Evolutionary conservation across 1,140 invertebrate genomes (phyloP).

Genomic region (Musca vetustissima): DNA sequence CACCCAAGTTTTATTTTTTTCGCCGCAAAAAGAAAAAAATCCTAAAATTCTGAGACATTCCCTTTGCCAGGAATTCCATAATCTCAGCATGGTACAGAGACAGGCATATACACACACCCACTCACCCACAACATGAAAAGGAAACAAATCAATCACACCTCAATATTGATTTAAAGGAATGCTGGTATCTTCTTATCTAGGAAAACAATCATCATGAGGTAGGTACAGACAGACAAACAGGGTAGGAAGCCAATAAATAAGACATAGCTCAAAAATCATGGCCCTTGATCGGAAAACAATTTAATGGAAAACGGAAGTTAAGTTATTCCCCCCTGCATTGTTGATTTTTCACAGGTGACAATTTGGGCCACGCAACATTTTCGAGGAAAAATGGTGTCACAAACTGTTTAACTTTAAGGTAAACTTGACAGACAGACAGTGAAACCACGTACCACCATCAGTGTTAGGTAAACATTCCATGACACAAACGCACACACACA

Average conservation of each 20-base stretch:
- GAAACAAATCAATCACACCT: constrained; percentile 21
- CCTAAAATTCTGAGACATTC: too few relatives aligned
- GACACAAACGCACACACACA: too few relatives aligned
- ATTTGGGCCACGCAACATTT: too few relatives aligned
- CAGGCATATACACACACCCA: too few relatives aligned
- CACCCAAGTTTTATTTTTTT: too few relatives aligned
- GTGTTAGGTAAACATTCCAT: constrained; percentile 6
- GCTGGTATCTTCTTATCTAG: background rate
- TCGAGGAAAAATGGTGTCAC: constrained; percentile 32
- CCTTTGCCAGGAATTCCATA: too few relatives aligned
- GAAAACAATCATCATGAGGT: background rate
- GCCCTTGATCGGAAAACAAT: constrained; percentile 51
- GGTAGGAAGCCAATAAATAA: constrained; percentile 33
- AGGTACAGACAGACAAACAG: background rate
- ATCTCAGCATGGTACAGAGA: too few relatives aligned
- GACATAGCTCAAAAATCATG: constrained; percentile 15
- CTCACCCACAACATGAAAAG: too few relatives aligned
- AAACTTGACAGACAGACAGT: constrained; percentile 2
- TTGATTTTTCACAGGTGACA: constrained; percentile 53
- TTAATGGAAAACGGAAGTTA: constrained; percentile 56
- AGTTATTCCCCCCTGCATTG: constrained; percentile 54
- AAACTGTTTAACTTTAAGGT: constrained; percentile 52
- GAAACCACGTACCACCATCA: background rate
- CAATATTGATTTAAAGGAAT: constrained; percentile 18
- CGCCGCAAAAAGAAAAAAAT: too few relatives aligned